Base-by-base conservation (phyloP, 2,113 vertebrate species). In the Mungos mungo region DNA sequence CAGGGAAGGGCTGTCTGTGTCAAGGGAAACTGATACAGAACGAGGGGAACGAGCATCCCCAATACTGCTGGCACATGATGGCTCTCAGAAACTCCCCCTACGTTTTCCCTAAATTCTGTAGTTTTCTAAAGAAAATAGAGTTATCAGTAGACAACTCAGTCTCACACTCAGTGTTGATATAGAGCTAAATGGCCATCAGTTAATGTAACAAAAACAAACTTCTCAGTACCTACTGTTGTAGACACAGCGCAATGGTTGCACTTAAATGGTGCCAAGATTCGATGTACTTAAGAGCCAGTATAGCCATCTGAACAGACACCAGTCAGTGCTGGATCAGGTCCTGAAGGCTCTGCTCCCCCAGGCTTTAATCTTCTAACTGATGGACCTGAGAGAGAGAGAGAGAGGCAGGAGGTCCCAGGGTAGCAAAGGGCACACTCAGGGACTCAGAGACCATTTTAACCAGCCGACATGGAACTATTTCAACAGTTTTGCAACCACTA, bases 161-260 rank as follows among this genome's bases (percentile, higher is more conserved):
- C 25, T 38, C 68, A 38, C n/a, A 31, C 25, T 74, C n/a, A 77
- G 5, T 19, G 68, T 57, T 57, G 13, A 14, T 41, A 27, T 41
- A 38, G n/a, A 57, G 50, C 16, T 31, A 88, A 29, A 38, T 57
- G 66, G 25, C 86, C n/a, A 25, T 71, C 33, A 71, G 68, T 57
- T 88, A 57, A 77, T 50, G 2, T 10, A 9, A 41, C n/a, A 66
- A 27, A 16, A 41, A 31, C 38, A 11, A 41, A 47, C 45, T 27
- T 76, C 29, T 23, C 71, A 16, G 2, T 16, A 0, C 18, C 33
- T n/a, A 3, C 4, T 12, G 19, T 29, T 23, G 4, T 5, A 15
- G 12, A 13, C 21, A 23, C 7, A 19, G 31, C 13, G 11, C 81
- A 31, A 10, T 35, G 12, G 1, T 45, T 35, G 38, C 25, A 7